phyloP scores from a whole-genome alignment of 2,888 invertebrate species.

The Phyllotreta cruciferae region DNA sequence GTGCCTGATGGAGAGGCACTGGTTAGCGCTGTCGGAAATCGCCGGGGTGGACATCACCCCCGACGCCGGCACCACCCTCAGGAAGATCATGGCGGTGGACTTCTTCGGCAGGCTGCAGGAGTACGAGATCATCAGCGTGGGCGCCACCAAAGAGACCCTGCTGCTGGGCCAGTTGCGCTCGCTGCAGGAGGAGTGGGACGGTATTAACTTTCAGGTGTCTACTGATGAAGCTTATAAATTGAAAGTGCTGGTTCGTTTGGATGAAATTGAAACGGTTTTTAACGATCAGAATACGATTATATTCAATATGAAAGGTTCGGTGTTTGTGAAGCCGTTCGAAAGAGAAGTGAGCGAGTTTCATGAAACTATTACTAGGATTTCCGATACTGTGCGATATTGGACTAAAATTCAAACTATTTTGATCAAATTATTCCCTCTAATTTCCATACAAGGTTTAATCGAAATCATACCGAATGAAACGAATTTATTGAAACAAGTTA shows the following conservation, averaged over 20 bases:
- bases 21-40: constrained; percentile 82
- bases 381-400: constrained; percentile 78
- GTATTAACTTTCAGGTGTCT: constrained; percentile 70
- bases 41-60: constrained; percentile 72
- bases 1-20: constrained; percentile 79
- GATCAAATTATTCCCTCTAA: constrained; percentile 82
- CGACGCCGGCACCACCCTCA: constrained; percentile 76
- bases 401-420: constrained; percentile 80
- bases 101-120: constrained; percentile 73
- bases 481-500: constrained; percentile 49
- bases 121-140: constrained; percentile 81
- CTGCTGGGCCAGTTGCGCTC: constrained; percentile 75
- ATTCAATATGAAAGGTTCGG: constrained; percentile 82
- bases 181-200: constrained; percentile 80
- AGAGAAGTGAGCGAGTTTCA: constrained; percentile 72
- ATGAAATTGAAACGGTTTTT: constrained; percentile 76
- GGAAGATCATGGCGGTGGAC: constrained; percentile 76
- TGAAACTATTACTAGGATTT: constrained; percentile 69
- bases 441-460: constrained; percentile 79
- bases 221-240: constrained; percentile 68
- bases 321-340: constrained; percentile 83
- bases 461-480: constrained; percentile 59
- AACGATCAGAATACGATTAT: constrained; percentile 84
- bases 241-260: constrained; percentile 70
- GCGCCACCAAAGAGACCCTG: constrained; percentile 78